phyloP scores from a whole-genome alignment of 1,140 invertebrate genomes.

The Charaxes varanes region DNA sequence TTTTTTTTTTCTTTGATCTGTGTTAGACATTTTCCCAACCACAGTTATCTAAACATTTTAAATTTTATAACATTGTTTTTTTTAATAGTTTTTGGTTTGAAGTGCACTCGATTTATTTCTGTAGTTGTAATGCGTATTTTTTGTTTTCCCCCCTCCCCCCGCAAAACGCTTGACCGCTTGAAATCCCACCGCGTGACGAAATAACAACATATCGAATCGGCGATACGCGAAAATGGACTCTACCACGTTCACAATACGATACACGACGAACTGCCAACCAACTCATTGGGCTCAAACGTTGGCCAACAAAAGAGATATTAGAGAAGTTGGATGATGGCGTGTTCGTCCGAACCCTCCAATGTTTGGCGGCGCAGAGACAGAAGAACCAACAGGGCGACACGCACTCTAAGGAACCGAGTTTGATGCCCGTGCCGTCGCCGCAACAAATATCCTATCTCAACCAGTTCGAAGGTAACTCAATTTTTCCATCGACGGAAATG shows the following conservation, averaged over 20 bases:
- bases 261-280: neutral
- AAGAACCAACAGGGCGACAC: constrained; percentile 63
- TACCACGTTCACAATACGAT: neutral
- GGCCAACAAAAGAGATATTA: constrained; percentile 58
- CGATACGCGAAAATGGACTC: constrained; percentile 14
- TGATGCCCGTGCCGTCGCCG: constrained; percentile 96
- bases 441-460: constrained; percentile 97
- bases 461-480: constrained; percentile 86
- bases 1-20: constrained; percentile 39
- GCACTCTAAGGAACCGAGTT: constrained; percentile 86
- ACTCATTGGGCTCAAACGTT: constrained; percentile 35
- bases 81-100: constrained; percentile 25
- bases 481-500: constrained; percentile 17
- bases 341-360: constrained; percentile 87
- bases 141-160: constrained; percentile 64
- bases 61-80: constrained; percentile 26
- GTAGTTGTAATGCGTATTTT: constrained; percentile 74
- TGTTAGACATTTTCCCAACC: constrained; percentile 74
- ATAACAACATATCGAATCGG: constrained; percentile 42
- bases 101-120: constrained; percentile 51
- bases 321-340: constrained; percentile 81
- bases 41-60: constrained; percentile 38
- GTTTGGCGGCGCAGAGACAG: constrained; percentile 85
- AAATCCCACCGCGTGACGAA: constrained; percentile 67
- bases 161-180: constrained; percentile 71